These are phyloP conservation scores for Gasterosteus aculeatus DNA, from an alignment of 2,113 vertebrate genomes.

Conservation along the genomic window DNA sequence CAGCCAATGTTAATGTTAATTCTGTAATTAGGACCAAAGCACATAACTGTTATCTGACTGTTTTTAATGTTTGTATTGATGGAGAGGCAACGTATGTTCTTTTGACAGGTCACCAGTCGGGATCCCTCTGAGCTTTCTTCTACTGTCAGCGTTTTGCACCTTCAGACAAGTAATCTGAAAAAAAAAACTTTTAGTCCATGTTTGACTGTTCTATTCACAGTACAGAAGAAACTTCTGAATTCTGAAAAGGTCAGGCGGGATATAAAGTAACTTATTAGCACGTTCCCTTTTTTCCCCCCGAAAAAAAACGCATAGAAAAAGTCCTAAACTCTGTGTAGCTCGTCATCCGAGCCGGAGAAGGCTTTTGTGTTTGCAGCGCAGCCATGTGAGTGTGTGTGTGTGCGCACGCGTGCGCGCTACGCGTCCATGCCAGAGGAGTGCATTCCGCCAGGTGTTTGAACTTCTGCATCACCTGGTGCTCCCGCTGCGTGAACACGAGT, in stretches of 20 bases:
- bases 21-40: background rate
- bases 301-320: constrained; percentile 46
- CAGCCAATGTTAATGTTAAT: background rate
- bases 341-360: constrained; percentile 6
- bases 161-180: background rate
- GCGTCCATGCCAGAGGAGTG: constrained; percentile 50
- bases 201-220: constrained; percentile 38
- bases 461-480: constrained; percentile 77
- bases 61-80: background rate
- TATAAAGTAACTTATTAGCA: constrained; percentile 20
- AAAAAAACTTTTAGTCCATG: background rate
- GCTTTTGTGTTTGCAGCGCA: constrained; percentile 7
- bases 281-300: constrained; percentile 13
- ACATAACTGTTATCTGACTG: background rate
- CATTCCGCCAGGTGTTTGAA: constrained; percentile 76
- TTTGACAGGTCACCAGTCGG: background rate
- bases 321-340: constrained; percentile 26
- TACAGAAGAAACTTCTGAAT: constrained; percentile 11
- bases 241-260: constrained; percentile 37
- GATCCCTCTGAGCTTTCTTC: background rate
- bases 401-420: constrained; percentile 29
- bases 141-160: background rate
- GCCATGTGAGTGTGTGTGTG: constrained; percentile 43
- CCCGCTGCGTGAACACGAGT: constrained; percentile 75
- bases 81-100: background rate